Percentiles rank a stretch among this genome's conserved stretches.
phyloP scores from a whole-genome alignment of 2,797 vertebrate species.

The Halcyon badia region DNA sequence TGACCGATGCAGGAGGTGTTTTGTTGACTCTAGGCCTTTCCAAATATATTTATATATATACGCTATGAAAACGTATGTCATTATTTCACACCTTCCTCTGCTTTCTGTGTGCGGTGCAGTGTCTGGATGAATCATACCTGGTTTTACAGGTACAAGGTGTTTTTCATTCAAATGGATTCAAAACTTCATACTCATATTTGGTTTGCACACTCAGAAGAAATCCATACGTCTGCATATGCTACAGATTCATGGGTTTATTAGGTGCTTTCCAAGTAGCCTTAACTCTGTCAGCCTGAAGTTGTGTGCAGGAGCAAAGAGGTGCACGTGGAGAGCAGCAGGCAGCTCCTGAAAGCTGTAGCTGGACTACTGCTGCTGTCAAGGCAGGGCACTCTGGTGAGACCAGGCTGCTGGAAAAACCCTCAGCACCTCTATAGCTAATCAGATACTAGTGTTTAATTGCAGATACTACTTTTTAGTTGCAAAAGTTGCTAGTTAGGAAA shows the following conservation, averaged over 20 bases:
- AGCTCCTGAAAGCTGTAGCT: not conserved
- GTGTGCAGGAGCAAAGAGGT: not conserved
- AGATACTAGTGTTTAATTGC: not conserved
- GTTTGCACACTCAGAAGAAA: not conserved
- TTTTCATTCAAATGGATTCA: not conserved
- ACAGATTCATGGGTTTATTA: slow-evolving; percentile 1
- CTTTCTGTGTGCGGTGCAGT: not conserved
- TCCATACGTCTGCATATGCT: not conserved
- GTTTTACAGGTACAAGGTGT: slow-evolving; percentile 21
- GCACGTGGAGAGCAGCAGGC: not conserved
- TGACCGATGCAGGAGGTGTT: not conserved
- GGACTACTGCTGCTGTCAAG: not conserved
- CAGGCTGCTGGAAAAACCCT: not conserved
- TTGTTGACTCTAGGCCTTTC: slow-evolving; percentile 6
- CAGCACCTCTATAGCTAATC: not conserved
- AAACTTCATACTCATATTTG: not conserved
- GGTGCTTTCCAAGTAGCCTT: slow-evolving; percentile 36
- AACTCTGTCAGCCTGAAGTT: not conserved
- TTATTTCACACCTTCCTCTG: slow-evolving; percentile 25
- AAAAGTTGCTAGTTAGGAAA: slow-evolving; percentile 23
- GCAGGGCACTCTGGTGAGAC: not conserved
- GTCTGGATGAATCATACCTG: slow-evolving; percentile 4
- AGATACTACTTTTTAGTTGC: slow-evolving; percentile 8
- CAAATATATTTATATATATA: not conserved
- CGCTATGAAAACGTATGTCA: not conserved